Conservation (phyloP, 2,113 vertebrate species). For the Pluvianellus socialis region DNA sequence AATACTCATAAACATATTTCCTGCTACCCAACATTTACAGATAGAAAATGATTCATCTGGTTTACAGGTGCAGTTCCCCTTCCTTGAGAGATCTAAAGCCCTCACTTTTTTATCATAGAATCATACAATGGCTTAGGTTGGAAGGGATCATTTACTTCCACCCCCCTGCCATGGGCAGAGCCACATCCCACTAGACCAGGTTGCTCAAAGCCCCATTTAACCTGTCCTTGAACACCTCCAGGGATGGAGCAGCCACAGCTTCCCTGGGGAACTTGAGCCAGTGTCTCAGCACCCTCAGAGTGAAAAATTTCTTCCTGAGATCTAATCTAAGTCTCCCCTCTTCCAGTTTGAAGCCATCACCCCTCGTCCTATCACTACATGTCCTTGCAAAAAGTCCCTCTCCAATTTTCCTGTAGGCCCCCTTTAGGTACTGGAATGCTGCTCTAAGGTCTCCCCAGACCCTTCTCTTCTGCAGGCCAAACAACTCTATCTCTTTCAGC, state of each 20-base stretch:
- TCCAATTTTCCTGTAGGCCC: neutral
- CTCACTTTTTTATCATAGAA: neutral
- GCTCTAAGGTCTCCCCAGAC: neutral
- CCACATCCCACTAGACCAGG: neutral
- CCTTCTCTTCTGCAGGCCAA: neutral
- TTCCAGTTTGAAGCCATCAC: neutral
- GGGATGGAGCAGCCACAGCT: neutral
- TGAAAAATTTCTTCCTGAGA: neutral
- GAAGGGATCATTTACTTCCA: neutral
- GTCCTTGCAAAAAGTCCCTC: neutral
- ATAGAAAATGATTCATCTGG: neutral
- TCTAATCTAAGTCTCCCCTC: neutral
- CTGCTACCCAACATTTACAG: neutral
- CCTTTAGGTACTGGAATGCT: neutral
- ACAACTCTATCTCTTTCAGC: neutral
- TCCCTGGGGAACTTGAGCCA: neutral
- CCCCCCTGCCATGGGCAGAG: neutral
- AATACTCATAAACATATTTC: neutral
- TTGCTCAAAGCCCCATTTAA: neutral
- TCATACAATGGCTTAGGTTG: neutral
- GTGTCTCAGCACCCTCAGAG: neutral
- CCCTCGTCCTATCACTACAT: neutral
- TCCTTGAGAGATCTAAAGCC: neutral
- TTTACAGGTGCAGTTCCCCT: neutral
- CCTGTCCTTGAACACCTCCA: neutral